Evolutionary conservation across 2,797 vertebrate species (phyloP).

Genomic region (Halcyon smyrnensis): DNA sequence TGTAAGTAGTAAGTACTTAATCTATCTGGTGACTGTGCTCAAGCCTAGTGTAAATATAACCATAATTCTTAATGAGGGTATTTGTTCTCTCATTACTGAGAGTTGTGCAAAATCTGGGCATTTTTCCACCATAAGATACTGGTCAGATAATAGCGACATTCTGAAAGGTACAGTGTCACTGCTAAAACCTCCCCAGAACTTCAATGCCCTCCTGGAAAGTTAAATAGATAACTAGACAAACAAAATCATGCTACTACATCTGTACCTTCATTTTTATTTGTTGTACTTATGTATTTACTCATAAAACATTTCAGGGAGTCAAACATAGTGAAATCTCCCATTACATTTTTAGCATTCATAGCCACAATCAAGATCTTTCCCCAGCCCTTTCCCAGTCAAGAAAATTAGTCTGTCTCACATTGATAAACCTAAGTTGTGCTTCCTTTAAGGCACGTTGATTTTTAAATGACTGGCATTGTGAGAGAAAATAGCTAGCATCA

Average conservation of each 20-base stretch:
- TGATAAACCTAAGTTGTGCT: background rate
- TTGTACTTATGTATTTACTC: background rate
- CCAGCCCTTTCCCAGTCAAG: background rate
- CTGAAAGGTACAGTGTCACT: background rate
- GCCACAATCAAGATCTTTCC: background rate
- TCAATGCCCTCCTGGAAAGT: background rate
- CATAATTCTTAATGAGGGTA: background rate
- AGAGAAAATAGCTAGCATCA: background rate
- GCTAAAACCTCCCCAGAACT: background rate
- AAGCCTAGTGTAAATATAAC: background rate
- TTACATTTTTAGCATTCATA: background rate
- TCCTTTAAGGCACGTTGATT: background rate
- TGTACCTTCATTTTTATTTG: background rate
- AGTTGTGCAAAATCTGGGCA: background rate
- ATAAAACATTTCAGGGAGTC: background rate
- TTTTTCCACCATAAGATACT: background rate
- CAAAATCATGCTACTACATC: background rate
- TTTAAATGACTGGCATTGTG: background rate
- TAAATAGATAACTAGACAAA: background rate
- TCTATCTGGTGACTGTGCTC: background rate
- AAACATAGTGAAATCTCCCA: background rate
- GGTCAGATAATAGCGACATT: background rate
- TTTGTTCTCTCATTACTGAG: background rate
- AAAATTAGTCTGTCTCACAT: background rate
- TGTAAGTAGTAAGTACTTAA: fast-evolving